phyloP scores from a whole-genome alignment of 2,797 vertebrate species.

The Sciurus vulgaris region DNA sequence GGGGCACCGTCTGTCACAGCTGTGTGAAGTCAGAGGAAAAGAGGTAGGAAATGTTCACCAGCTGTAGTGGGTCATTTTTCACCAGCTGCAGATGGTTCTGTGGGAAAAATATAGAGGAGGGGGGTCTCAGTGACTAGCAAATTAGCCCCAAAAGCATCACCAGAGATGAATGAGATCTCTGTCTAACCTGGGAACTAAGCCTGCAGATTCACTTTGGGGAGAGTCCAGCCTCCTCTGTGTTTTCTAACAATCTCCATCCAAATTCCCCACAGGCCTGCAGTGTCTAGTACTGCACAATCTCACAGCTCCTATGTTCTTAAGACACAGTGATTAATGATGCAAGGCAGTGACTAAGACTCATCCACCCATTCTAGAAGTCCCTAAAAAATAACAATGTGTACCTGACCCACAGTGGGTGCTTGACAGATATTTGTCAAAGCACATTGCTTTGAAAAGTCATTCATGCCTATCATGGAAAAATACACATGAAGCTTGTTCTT shows the following conservation, averaged over 20 bases:
- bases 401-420: neutral
- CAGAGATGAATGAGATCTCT: conserved; percentile 64
- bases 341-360: neutral
- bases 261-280: conserved; percentile 58
- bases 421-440: conserved; percentile 28
- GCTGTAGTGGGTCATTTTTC: conserved; percentile 75
- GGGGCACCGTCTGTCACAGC: conserved; percentile 69
- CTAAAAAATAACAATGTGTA: neutral
- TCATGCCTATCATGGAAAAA: neutral
- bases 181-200: conserved; percentile 8
- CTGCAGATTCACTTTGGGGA: conserved; percentile 59
- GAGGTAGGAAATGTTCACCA: conserved; percentile 37
- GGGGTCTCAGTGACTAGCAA: conserved; percentile 34
- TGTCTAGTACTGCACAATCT: neutral
- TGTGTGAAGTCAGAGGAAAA: conserved; percentile 64
- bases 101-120: neutral
- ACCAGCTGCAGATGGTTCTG: conserved; percentile 73
- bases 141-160: neutral
- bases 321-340: conserved; percentile 38
- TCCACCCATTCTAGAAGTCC: neutral
- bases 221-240: conserved; percentile 19
- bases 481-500: neutral
- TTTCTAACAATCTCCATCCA: conserved; percentile 58
- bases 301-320: neutral
- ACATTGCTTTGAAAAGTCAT: neutral